Evolutionary conservation across 2,888 invertebrate species (phyloP), one percentile per base, ranked within the genome.

Genomic region (Sipha maydis): DNA sequence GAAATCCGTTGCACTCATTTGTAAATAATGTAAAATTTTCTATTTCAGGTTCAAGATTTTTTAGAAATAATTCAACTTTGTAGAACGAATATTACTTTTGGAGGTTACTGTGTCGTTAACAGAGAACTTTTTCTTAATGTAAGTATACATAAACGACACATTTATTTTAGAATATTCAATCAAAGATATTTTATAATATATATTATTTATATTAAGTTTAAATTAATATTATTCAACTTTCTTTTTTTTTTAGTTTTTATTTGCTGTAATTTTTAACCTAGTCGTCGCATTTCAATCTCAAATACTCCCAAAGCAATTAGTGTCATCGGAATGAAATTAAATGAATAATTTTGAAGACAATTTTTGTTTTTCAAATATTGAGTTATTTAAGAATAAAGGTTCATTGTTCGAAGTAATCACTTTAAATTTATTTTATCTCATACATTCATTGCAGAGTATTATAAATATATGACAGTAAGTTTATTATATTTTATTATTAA

Each of bases 251-350:
- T 31, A 83, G 83, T 83, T 48, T 71, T 25, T 71, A 31, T 0
- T 83, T 0, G 71, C 69, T 5, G 48, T 83, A 21, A n/a, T 54
- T 69, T 83, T 83, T 54, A 83, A 83, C 71, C 41, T 83, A 31
- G 71, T 83, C 21, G 71, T 83, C 71, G 69, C 38, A 34, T 71
- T 83, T 83, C 83, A 83, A 71, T 83, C 71, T 83, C 83, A 83
- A 83, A 48, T 83, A 31, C 71, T 83, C 48, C 83, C 83, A 83
- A 83, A 48, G 17, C 80, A 67, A 38, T 80, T 67, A 67, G 34
- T 31, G 31, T 21, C 14, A 67, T 80, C 34, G 19, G 61, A 1
- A 14, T 80, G 19, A 80, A 67, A 17, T 11, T 14, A 48, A 48
- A 54, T 21, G 11, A n/a, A n/a, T 11, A 21, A 61, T 61, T 61